These are phyloP conservation scores for Epizoanthus scotinus DNA, from an alignment of 92 coral and sea anemone genomes.

Conservation along the genomic window DNA sequence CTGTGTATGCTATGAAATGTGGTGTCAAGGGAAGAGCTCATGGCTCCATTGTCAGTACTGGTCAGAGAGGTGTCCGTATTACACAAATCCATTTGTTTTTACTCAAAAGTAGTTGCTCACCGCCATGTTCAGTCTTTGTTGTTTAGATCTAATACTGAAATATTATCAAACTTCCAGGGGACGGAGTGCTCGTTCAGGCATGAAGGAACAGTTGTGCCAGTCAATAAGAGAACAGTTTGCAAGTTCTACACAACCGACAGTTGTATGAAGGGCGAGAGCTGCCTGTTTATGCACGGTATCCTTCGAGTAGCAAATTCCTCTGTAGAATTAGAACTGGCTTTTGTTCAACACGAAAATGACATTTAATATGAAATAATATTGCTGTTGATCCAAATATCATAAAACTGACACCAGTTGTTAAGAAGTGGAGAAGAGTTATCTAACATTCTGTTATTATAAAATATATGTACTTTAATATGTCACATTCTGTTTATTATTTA, in stretches of 20 bases:
- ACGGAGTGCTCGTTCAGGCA: constrained; percentile 75
- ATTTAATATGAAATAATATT: not conserved
- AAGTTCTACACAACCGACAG: constrained; percentile 60
- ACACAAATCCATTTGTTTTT: too few relatives aligned
- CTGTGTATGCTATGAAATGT: too few relatives aligned
- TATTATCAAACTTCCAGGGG: constrained; percentile 57
- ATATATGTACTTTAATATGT: too few relatives aligned
- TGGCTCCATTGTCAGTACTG: too few relatives aligned
- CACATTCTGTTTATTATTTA: not conserved
- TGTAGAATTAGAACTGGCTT: not conserved
- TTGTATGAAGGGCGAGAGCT: constrained; percentile 66
- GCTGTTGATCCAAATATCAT: not conserved
- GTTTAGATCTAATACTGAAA: not conserved
- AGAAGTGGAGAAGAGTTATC: too few relatives aligned
- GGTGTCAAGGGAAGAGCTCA: too few relatives aligned
- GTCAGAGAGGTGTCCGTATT: too few relatives aligned
- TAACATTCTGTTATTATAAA: too few relatives aligned
- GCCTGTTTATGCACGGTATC: constrained; percentile 82
- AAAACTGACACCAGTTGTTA: too few relatives aligned
- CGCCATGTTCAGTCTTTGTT: not conserved
- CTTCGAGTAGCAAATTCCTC: constrained; percentile 37
- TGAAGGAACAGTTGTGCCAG: constrained; percentile 65
- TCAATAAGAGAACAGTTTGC: constrained; percentile 65
- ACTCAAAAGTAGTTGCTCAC: too few relatives aligned
- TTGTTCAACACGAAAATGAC: not conserved